Conservation (phyloP, 1,140 invertebrate species). For the Heliconius himera region DNA sequence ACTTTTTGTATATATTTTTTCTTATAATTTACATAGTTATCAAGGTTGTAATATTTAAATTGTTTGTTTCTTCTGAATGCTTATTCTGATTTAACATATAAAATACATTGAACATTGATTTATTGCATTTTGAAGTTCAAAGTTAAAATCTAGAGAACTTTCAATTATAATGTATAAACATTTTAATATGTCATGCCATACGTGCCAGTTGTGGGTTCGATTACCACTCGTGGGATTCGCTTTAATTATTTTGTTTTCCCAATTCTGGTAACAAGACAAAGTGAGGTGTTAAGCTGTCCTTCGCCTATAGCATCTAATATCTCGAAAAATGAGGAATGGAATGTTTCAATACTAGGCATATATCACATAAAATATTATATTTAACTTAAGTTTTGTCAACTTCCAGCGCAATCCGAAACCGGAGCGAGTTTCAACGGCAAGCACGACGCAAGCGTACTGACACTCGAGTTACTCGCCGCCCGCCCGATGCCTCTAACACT, state of each 20-base stretch:
- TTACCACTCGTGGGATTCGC: no score
- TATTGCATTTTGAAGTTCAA: no score
- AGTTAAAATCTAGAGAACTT: no score
- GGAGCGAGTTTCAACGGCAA: constrained; percentile 69
- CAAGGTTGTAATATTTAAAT: background rate
- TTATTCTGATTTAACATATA: background rate
- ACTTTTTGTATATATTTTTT: background rate
- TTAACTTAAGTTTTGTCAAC: background rate
- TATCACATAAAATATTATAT: background rate
- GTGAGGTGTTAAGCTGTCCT: no score
- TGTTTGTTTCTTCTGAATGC: background rate
- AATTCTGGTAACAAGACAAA: no score
- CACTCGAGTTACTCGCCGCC: constrained; percentile 60
- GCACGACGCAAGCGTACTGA: constrained; percentile 79
- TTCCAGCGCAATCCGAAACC: constrained; percentile 71
- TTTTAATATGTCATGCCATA: no score
- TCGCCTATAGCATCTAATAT: no score
- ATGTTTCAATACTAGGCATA: background rate
- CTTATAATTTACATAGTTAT: background rate
- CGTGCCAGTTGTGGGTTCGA: no score
- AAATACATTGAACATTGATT: no score
- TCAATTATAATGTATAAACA: no score
- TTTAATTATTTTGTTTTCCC: no score
- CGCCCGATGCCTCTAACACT: constrained; percentile 63
- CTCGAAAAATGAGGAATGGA: no score